Evolutionary conservation across 1,140 invertebrate species (phyloP).

Genomic region (Prorops nasuta): DNA sequence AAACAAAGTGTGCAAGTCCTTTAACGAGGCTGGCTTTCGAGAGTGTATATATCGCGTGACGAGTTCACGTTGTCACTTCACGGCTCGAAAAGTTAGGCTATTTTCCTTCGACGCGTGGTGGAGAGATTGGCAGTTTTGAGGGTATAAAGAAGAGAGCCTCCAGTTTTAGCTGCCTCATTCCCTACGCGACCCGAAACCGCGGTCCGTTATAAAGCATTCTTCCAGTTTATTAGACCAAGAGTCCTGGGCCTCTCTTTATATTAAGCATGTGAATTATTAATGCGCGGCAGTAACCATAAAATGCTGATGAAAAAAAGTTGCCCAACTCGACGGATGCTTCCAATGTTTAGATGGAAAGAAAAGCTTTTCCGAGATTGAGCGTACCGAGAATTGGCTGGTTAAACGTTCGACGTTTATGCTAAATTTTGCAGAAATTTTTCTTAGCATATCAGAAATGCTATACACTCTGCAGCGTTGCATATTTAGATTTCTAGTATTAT

Average conservation of each 20-base stretch:
- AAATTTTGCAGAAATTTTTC: not conserved
- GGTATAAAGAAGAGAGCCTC: constrained; percentile 28
- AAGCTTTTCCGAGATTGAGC: constrained; percentile 21
- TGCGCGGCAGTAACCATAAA: constrained; percentile 37
- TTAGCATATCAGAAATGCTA: too few relatives aligned
- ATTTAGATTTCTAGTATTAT: too few relatives aligned
- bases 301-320: constrained; percentile 43
- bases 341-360: constrained; percentile 2
- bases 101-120: constrained; percentile 30
- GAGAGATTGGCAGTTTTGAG: constrained; percentile 30
- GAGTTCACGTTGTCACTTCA: constrained; percentile 25
- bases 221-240: constrained; percentile 38
- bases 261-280: constrained; percentile 44
- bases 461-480: too few relatives aligned
- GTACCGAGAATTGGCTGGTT: constrained; percentile 17
- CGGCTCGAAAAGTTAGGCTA: constrained; percentile 23
- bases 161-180: constrained; percentile 9
- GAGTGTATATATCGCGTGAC: constrained; percentile 9
- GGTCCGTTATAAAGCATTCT: constrained; percentile 37
- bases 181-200: constrained; percentile 28
- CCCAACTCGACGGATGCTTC: constrained; percentile 24
- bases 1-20: constrained; percentile 8
- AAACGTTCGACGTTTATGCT: constrained; percentile 6
- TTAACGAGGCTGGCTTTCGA: constrained; percentile 14
- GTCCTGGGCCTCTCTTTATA: constrained; percentile 36